phyloP scores from a whole-genome alignment of 2,113 vertebrate genomes.

The Ibidorhyncha struthersii region DNA sequence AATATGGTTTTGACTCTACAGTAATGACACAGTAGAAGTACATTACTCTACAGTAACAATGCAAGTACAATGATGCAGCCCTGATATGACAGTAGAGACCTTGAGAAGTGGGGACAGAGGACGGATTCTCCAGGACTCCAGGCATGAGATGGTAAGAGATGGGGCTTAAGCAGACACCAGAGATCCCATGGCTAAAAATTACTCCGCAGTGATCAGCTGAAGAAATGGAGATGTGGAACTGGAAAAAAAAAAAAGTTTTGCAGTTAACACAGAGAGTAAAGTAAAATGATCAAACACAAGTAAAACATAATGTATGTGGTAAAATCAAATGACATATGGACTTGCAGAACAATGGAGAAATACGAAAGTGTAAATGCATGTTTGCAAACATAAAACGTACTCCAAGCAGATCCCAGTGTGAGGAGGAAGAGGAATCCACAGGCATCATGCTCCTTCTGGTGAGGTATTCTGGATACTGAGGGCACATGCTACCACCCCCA shows the following conservation, averaged over 20 bases:
- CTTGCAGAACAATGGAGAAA: not conserved
- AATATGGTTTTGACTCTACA: not conserved
- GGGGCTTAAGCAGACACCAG: not conserved
- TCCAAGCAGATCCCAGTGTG: not conserved
- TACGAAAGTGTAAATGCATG: not conserved
- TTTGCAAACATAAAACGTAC: not conserved
- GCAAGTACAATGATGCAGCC: not conserved
- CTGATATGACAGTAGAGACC: not conserved
- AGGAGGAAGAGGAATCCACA: not conserved
- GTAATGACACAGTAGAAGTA: not conserved
- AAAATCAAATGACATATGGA: not conserved
- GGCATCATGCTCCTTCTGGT: not conserved
- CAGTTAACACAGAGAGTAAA: not conserved
- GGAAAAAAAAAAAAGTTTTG: not conserved
- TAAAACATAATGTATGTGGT: accelerated
- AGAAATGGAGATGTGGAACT: not conserved
- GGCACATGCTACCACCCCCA: not conserved
- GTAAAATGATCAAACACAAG: not conserved
- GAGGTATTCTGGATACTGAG: not conserved
- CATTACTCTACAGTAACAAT: not conserved
- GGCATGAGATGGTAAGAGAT: not conserved
- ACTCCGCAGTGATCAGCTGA: not conserved
- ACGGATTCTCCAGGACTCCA: not conserved
- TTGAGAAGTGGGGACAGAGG: not conserved
- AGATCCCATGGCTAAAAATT: not conserved